Evolutionary conservation across 2,797 vertebrate genomes (phyloP), one percentile per base, ranked within the genome.

Genomic region (Poecilia picta): DNA sequence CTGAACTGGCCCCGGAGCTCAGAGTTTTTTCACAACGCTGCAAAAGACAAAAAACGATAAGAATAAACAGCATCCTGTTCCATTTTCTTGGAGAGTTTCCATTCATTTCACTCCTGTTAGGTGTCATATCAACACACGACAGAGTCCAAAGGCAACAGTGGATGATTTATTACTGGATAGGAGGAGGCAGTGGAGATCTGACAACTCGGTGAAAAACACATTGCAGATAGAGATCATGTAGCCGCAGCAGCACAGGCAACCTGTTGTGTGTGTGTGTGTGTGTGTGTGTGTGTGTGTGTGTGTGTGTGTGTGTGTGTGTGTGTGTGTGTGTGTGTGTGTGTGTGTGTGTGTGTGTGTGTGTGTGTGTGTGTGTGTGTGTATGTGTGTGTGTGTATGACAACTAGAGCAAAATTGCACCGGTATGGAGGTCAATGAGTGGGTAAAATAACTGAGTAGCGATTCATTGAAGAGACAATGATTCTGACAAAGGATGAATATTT

Each of bases 91-190:
- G 62, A 33, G 62, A 76, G 57, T 62, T 74, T 79, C 55, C 59
- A 80, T 81, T 83, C 5, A 76, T 78, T 86, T 36, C 0, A 45
- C 31, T 62, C 12, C 62, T 62, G 73, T 25, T 64, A 70, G 33
- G 41, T 49, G 78, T 88, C 76, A 70, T 4, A 41, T 51, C n/a
- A 74, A 66, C 76, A 78, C 57, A 72, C 64, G 78, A 47, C 72
- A 70, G 59, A 70, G 28, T n/a, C 74, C 57, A 62, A 47, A 78
- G 75, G 72, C 75, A 78, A 53, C 66, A 68, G 49, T 51, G 68
- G 73, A 76, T 83, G 83, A 89, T 59, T 73, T 87, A 90, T 84
- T 80, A 55, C 25, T 64, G 23, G n/a, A 71, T 71, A 79, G 31
- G 55, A 47, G 31, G 25, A 74, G 66, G 51, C 64, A 45, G 49